Percentiles rank a stretch among this genome's conserved stretches.
phyloP scores from a whole-genome alignment of 1,140 invertebrate genomes.

The Pseudomyrmex cubaensis region DNA sequence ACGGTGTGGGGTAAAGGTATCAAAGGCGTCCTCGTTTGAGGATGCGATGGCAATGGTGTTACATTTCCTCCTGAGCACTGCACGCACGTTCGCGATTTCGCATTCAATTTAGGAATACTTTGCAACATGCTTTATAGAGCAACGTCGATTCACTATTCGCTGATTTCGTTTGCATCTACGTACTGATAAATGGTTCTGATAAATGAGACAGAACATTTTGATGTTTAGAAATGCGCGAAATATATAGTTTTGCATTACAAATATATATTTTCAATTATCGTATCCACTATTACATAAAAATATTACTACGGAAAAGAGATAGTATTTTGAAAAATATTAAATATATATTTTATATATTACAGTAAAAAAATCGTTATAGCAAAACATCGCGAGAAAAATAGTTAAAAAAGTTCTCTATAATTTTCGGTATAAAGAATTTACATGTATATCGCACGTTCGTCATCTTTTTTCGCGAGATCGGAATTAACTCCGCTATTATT shows the following conservation, averaged over 20 bases:
- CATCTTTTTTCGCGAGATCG: background rate
- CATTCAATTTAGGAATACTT: conserved; percentile 49
- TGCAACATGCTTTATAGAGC: conserved; percentile 21
- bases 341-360: background rate
- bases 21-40: conserved; percentile 46
- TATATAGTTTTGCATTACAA: background rate
- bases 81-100: conserved; percentile 30
- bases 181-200: background rate
- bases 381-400: background rate
- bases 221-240: background rate
- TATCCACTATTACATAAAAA: background rate
- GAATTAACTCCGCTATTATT: conserved; percentile 58
- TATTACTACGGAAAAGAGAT: no score
- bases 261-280: no score
- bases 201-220: background rate
- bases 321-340: background rate
- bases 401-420: conserved; percentile 6
- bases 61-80: conserved; percentile 20
- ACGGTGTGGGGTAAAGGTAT: conserved; percentile 40
- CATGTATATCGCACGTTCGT: background rate
- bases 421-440: background rate
- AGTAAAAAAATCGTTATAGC: background rate
- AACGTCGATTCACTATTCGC: conserved; percentile 20
- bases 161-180: conserved; percentile 4
- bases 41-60: conserved; percentile 26